Conservation (phyloP, 2,888 invertebrate species). For the Aleiodes leptofemur region DNA sequence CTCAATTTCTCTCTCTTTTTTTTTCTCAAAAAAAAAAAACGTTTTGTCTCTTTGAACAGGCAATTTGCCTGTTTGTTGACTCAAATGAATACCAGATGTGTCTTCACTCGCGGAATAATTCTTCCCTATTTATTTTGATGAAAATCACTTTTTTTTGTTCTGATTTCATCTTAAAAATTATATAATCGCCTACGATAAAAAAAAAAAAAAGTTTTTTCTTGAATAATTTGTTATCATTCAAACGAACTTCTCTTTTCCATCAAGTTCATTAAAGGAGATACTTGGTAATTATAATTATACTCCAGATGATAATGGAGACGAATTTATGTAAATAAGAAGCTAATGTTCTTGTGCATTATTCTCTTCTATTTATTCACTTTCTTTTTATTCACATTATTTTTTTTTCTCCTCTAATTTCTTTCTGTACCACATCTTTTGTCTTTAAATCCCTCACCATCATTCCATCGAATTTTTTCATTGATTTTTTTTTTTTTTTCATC, state of each 20-base stretch:
- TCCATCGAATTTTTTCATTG: background rate
- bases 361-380: background rate
- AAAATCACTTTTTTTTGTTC: background rate
- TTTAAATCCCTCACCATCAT: background rate
- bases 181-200: no score
- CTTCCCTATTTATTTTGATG: conserved; percentile 12
- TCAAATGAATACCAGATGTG: conserved; percentile 12
- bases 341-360: conserved; percentile 74
- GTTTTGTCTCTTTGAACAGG: conserved; percentile 35
- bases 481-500: background rate
- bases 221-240: background rate
- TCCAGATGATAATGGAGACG: conserved; percentile 60
- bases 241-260: conserved; percentile 6
- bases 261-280: conserved; percentile 69
- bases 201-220: conserved; percentile 15
- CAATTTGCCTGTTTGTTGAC: conserved; percentile 29
- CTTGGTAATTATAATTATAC: conserved; percentile 74
- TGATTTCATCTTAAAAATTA: no score
- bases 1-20: conserved; percentile 42
- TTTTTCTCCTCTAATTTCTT: background rate
- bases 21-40: conserved; percentile 22
- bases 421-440: conserved; percentile 18
- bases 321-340: conserved; percentile 72
- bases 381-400: no score
- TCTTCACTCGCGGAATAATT: conserved; percentile 34